Conservation (phyloP, 2,888 invertebrate genomes). For the Lasioglossum villosulum region DNA sequence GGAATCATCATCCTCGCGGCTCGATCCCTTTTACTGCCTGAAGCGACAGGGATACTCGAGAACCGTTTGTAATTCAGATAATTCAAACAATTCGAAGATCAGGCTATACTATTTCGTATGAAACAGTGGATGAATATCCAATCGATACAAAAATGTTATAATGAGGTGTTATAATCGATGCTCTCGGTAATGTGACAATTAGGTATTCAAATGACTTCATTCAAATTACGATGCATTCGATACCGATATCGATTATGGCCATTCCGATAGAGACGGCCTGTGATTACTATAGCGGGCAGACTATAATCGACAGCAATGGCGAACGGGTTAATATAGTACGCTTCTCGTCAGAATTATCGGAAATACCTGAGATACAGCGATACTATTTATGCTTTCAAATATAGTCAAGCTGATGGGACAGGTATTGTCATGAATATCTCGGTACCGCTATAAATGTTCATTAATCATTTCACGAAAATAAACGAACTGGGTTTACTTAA, state of each 20-base stretch:
- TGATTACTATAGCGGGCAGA: background rate
- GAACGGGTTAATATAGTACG: background rate
- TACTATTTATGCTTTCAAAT: background rate
- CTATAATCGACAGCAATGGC: background rate
- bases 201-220: background rate
- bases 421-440: background rate
- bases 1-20: background rate
- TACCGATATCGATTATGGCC: background rate
- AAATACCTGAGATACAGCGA: background rate
- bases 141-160: background rate
- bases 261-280: background rate
- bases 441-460: background rate
- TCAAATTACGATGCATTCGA: background rate
- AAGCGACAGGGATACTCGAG: background rate
- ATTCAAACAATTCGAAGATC: background rate
- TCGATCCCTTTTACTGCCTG: background rate
- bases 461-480: background rate
- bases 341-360: background rate
- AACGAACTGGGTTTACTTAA: no score
- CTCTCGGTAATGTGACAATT: background rate
- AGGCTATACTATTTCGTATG: background rate
- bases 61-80: background rate
- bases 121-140: background rate
- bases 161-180: background rate
- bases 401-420: background rate